Evolutionary conservation across 2,888 invertebrate species (phyloP).

Genomic region (Cerceris rybyensis): DNA sequence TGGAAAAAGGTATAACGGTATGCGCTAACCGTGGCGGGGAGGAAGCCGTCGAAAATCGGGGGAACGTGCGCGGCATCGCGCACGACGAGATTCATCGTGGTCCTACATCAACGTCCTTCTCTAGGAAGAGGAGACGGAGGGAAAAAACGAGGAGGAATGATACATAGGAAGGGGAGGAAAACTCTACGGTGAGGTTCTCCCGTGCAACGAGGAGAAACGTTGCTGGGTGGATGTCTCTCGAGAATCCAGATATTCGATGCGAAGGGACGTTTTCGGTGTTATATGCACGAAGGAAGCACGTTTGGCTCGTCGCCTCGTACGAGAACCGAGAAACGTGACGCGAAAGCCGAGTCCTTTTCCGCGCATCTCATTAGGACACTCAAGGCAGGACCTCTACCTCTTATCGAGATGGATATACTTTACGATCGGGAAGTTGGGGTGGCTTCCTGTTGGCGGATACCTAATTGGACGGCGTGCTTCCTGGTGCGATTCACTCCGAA

Average conservation of each 20-base stretch:
- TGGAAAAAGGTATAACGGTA: constrained; percentile 71
- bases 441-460: constrained; percentile 66
- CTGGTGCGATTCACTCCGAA: constrained; percentile 59
- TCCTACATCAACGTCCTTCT: constrained; percentile 18
- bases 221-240: constrained; percentile 7
- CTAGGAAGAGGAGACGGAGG: neutral
- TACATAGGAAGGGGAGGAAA: neutral
- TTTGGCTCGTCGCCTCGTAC: constrained; percentile 44
- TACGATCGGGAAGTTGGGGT: constrained; percentile 67
- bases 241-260: constrained; percentile 59
- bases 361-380: constrained; percentile 73
- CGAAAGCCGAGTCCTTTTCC: constrained; percentile 70
- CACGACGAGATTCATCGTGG: constrained; percentile 25
- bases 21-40: constrained; percentile 28
- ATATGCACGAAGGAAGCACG: constrained; percentile 26
- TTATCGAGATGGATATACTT: constrained; percentile 70
- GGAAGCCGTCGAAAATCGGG: constrained; percentile 37
- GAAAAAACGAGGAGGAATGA: neutral
- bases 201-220: neutral
- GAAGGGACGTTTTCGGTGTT: constrained; percentile 39
- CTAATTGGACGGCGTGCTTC: constrained; percentile 68
- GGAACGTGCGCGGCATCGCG: constrained; percentile 68
- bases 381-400: constrained; percentile 53
- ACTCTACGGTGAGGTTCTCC: neutral
- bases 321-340: constrained; percentile 69